Percentiles rank a stretch among this genome's conserved stretches.
Evolutionary conservation across 2,113 vertebrate genomes (phyloP).

Genomic region (Oncorhynchus keta): DNA sequence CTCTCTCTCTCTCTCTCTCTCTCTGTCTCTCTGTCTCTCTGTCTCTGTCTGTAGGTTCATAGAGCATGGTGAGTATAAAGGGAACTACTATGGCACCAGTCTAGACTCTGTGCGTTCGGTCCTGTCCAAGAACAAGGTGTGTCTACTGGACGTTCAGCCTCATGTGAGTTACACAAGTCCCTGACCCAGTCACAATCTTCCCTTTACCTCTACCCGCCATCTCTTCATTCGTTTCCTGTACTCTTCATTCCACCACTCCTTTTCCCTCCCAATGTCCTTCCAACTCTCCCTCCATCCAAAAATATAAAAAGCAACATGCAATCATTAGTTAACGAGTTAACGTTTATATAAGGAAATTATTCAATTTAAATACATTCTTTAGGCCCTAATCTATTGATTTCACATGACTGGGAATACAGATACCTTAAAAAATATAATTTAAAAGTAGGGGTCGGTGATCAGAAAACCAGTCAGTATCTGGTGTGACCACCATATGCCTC

Average conservation of each 20-base stretch:
- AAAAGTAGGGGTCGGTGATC: too few species aligned
- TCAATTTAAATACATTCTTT: too few species aligned
- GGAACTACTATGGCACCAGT: constrained; percentile 93
- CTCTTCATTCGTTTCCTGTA: neutral
- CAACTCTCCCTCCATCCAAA: neutral
- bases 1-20: neutral
- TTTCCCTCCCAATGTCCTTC: neutral
- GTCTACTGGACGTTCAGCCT: constrained; percentile 91
- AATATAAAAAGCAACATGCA: too few species aligned
- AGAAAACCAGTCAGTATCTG: too few species aligned
- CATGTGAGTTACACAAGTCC: constrained; percentile 81
- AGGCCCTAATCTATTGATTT: too few species aligned
- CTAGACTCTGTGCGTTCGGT: constrained; percentile 89
- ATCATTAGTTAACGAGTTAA: too few species aligned
- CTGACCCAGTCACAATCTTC: constrained; percentile 7
- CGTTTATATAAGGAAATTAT: too few species aligned
- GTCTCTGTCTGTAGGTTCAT: constrained; percentile 82
- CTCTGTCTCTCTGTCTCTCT: neutral
- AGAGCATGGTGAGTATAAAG: constrained; percentile 93
- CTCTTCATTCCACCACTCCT: neutral
- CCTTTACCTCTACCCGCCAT: neutral
- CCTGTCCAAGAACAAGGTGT: constrained; percentile 93
- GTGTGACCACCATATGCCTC: too few species aligned
- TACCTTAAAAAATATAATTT: too few species aligned
- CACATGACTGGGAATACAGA: too few species aligned